phyloP scores from a whole-genome alignment of 2,888 invertebrate genomes.

The Acrocera orbiculus region DNA sequence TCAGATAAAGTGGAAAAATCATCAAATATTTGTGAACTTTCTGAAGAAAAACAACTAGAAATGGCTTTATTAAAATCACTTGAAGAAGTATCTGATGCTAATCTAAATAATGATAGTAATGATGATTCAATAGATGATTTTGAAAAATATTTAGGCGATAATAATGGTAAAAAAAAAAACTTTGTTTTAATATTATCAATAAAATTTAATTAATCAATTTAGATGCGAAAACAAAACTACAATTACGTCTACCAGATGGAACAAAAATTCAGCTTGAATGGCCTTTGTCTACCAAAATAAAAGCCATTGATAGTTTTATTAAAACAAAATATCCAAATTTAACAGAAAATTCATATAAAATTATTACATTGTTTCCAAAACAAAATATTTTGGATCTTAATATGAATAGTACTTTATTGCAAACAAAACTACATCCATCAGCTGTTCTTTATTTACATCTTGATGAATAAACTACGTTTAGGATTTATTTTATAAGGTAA shows the following conservation, averaged over 20 bases:
- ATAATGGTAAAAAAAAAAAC: slow-evolving; percentile 10
- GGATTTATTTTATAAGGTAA: too few species aligned
- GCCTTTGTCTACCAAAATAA: slow-evolving; percentile 26
- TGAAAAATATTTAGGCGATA: slow-evolving; percentile 7
- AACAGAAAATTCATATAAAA: slow-evolving; percentile 24
- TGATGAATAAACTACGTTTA: slow-evolving; percentile 22
- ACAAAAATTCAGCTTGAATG: slow-evolving; percentile 26
- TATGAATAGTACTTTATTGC: slow-evolving; percentile 22
- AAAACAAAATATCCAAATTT: slow-evolving; percentile 23
- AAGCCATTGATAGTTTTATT: slow-evolving; percentile 23
- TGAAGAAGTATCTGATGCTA: slow-evolving; percentile 17
- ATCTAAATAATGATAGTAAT: slow-evolving; percentile 5
- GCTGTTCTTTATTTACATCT: slow-evolving; percentile 28
- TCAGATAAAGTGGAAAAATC: not conserved
- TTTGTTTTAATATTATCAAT: not conserved
- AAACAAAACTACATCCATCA: slow-evolving; percentile 27
- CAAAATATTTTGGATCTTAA: slow-evolving; percentile 22
- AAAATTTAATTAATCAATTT: not conserved
- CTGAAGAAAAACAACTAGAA: slow-evolving; percentile 27
- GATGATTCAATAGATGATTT: slow-evolving; percentile 8
- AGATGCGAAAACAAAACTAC: slow-evolving; percentile 11
- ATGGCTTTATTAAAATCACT: slow-evolving; percentile 31
- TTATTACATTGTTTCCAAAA: slow-evolving; percentile 28
- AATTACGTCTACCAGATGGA: slow-evolving; percentile 12
- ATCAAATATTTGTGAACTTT: slow-evolving; percentile 16